Evolutionary conservation across 1,140 invertebrate species (phyloP), one percentile per base, ranked within the genome.

Genomic region (Whitmania pigra): DNA sequence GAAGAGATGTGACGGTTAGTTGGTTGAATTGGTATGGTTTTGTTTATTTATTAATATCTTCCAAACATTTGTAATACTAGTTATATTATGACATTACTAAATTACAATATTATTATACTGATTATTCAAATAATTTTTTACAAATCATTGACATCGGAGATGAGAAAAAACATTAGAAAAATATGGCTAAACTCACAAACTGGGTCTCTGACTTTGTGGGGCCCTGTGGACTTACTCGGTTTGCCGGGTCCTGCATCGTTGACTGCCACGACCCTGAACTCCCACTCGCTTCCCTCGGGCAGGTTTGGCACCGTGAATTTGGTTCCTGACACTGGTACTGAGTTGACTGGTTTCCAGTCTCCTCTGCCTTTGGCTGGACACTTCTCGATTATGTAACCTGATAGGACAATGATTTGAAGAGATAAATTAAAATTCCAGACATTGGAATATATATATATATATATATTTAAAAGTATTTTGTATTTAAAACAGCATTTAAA

Each of bases 211-310:
- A 80, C 81, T 55, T 74, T 89, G 74, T 98, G 92, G 9, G 93
- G 89, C 79, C 94, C 91, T 9, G 93, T 93, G 20, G 93, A 90
- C 80, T 90, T 93, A 76, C 91, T 94, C 17, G 94, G 93, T 84
- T 91, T 90, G 66, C 94, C 93, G 72, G 92, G 90, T 18, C 94
- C 94, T 67, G 92, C 94, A 82, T 96, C 94, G 81, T 97, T 97
- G 0, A 95, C 88, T 49, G 94, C 94, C 71, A 88, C 87, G 9
- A 97, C 90, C 71, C 94, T 87, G 86, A 97, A 97, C 79, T 97
- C 94, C 78, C 97, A 97, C 66, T 90, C 88, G 77, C 86, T 87
- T 54, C 92, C 93, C 82, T 97, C 93, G 43, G 88, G 88, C 60
- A 97, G 84, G 80, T 93, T 91, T 78, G 90, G 88, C 0, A 94